These are phyloP conservation scores for Rhombomys opimus DNA, from an alignment of 2,113 vertebrate genomes.

Conservation along the genomic window DNA sequence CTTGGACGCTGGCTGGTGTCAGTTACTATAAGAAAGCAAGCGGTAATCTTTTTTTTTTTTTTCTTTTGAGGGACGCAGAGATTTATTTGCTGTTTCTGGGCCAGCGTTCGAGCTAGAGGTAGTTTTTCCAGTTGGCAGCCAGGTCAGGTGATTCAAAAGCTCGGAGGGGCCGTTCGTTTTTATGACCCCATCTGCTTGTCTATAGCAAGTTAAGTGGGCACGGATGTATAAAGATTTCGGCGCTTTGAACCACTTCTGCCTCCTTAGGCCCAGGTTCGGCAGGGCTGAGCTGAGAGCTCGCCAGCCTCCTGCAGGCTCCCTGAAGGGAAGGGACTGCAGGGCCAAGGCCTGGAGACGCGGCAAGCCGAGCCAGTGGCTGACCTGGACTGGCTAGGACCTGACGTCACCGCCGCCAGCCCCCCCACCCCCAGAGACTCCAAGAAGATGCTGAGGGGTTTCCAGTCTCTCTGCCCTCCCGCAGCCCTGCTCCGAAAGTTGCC, in stretches of 20 bases:
- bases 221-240: slow-evolving; percentile 17
- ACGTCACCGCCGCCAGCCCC: background rate
- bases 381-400: background rate
- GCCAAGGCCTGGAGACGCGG: background rate
- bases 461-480: background rate
- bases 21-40: slow-evolving; percentile 59
- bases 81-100: slow-evolving; percentile 32
- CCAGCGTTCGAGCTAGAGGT: slow-evolving; percentile 5
- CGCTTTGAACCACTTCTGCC: background rate
- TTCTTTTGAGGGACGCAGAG: background rate
- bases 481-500: background rate
- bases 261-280: background rate
- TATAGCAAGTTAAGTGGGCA: background rate
- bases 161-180: background rate
- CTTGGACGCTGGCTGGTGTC: background rate
- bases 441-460: background rate
- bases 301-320: background rate
- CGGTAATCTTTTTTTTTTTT: background rate
- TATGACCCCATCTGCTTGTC: background rate
- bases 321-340: background rate
- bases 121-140: slow-evolving; percentile 45
- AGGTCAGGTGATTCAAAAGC: slow-evolving; percentile 59
- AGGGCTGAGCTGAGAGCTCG: background rate
- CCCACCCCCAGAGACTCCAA: background rate
- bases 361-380: background rate